phyloP scores from a whole-genome alignment of 2,113 vertebrate species.

The Bambusicola thoracicus region DNA sequence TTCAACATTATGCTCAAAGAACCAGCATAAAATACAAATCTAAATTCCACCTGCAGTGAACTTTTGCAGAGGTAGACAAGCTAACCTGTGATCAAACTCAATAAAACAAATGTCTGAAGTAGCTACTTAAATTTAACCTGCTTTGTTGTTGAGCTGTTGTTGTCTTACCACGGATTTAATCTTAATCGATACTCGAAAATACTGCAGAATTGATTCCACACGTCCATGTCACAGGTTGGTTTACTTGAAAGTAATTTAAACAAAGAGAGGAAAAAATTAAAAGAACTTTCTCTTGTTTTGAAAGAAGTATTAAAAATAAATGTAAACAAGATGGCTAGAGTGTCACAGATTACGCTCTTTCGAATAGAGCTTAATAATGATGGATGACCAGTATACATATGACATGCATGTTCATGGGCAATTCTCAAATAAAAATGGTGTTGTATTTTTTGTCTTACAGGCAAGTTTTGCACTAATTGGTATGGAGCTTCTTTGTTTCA shows the following conservation, averaged over 20 bases:
- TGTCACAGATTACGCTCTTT: neutral
- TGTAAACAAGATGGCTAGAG: accelerated
- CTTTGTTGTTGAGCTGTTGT: neutral
- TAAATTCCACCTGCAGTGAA: neutral
- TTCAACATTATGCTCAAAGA: neutral
- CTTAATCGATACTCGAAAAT: neutral
- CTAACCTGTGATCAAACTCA: neutral
- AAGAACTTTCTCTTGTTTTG: neutral
- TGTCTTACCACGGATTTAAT: neutral
- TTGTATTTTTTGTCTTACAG: neutral
- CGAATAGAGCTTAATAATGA: neutral
- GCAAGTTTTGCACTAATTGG: neutral
- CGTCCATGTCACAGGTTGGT: neutral
- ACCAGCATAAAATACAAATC: neutral
- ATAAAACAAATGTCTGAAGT: neutral
- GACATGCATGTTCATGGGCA: neutral
- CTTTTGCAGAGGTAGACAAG: neutral
- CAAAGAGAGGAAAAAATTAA: neutral
- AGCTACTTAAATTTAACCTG: neutral
- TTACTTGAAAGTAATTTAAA: neutral
- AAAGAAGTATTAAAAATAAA: neutral
- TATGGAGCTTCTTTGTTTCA: neutral
- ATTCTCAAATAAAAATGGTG: neutral
- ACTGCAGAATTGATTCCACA: neutral
- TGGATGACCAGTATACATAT: neutral